Conservation (phyloP, 2,888 invertebrate genomes). For the Dexiosoma caninum region DNA sequence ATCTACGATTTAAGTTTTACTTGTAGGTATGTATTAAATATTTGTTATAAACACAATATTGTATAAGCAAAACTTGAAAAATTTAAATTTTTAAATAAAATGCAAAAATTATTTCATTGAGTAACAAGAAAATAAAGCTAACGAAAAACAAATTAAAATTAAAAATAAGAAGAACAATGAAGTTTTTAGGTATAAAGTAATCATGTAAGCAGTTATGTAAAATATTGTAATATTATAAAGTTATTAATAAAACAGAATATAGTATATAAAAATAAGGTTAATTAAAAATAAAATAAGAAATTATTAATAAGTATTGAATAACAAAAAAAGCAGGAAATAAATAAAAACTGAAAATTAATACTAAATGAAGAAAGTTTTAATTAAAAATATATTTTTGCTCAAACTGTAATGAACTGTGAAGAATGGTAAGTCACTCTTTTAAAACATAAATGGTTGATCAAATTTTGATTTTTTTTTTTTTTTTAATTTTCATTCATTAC, state of each 20-base stretch:
- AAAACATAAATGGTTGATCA: no score
- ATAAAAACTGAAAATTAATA: slow-evolving; percentile 61
- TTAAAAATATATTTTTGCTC: background rate
- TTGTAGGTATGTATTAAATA: slow-evolving; percentile 29
- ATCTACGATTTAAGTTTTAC: slow-evolving; percentile 20
- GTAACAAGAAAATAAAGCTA: slow-evolving; percentile 47
- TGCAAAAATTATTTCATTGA: slow-evolving; percentile 45
- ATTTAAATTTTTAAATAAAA: slow-evolving; percentile 31
- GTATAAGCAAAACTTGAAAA: slow-evolving; percentile 11
- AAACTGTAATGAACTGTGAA: background rate
- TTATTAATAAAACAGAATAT: slow-evolving; percentile 21
- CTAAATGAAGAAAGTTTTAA: slow-evolving; percentile 36
- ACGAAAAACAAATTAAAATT: slow-evolving; percentile 54
- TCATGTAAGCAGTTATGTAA: slow-evolving; percentile 60
- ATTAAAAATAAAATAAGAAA: slow-evolving; percentile 46
- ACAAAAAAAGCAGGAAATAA: slow-evolving; percentile 58
- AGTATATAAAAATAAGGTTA: slow-evolving; percentile 29
- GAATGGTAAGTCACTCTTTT: slow-evolving; percentile 7
- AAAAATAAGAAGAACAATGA: slow-evolving; percentile 59
- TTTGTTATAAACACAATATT: slow-evolving; percentile 49
- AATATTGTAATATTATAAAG: slow-evolving; percentile 51
- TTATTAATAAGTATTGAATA: slow-evolving; percentile 64
- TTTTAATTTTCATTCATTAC: no score
- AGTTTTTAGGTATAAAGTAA: slow-evolving; percentile 36
- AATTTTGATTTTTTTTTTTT: no score